These are phyloP conservation scores for Scophthalmus maximus DNA, from an alignment of 2,113 vertebrate genomes.

Conservation along the genomic window DNA sequence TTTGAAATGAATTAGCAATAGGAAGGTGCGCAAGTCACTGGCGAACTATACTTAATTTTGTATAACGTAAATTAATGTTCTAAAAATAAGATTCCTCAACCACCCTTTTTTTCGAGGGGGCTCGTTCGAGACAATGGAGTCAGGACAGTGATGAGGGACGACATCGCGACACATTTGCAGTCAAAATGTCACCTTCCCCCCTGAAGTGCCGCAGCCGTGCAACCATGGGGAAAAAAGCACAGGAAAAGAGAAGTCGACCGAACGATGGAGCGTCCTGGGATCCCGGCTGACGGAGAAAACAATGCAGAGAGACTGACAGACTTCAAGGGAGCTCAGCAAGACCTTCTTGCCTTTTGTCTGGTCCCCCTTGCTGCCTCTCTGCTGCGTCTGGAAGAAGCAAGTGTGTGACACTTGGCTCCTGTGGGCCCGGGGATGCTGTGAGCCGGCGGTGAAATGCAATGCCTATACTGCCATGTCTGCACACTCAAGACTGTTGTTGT, in stretches of 20 bases:
- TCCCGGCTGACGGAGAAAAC: slow-evolving; percentile 21
- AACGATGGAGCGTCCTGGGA: slow-evolving; percentile 3
- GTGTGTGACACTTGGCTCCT: slow-evolving; percentile 71
- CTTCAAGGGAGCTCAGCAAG: slow-evolving; percentile 44
- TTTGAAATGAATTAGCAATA: slow-evolving; percentile 68
- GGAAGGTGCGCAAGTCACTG: slow-evolving; percentile 52
- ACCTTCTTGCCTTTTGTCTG: slow-evolving; percentile 45
- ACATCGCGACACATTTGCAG: slow-evolving; percentile 37
- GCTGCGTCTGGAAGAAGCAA: slow-evolving; percentile 60
- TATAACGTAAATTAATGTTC: slow-evolving; percentile 53
- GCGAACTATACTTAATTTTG: slow-evolving; percentile 59
- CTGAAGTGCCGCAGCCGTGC: slow-evolving; percentile 15
- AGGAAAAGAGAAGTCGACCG: slow-evolving; percentile 31
- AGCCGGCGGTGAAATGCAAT: slow-evolving; percentile 48
- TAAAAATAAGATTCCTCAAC: slow-evolving; percentile 56
- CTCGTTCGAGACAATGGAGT: slow-evolving; percentile 37
- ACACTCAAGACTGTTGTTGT: slow-evolving; percentile 70
- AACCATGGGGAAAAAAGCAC: slow-evolving; percentile 9
- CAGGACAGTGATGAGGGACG: slow-evolving; percentile 36
- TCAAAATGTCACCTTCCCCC: slow-evolving; percentile 50
- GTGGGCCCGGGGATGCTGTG: slow-evolving; percentile 43
- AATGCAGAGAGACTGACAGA: slow-evolving; percentile 57
- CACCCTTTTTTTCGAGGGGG: slow-evolving; percentile 12
- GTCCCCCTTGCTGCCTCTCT: slow-evolving; percentile 49
- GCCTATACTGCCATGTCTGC: slow-evolving; percentile 51